These are phyloP conservation scores for Thunnus albacares DNA, from an alignment of 2,797 vertebrate genomes.

Conservation along the genomic window DNA sequence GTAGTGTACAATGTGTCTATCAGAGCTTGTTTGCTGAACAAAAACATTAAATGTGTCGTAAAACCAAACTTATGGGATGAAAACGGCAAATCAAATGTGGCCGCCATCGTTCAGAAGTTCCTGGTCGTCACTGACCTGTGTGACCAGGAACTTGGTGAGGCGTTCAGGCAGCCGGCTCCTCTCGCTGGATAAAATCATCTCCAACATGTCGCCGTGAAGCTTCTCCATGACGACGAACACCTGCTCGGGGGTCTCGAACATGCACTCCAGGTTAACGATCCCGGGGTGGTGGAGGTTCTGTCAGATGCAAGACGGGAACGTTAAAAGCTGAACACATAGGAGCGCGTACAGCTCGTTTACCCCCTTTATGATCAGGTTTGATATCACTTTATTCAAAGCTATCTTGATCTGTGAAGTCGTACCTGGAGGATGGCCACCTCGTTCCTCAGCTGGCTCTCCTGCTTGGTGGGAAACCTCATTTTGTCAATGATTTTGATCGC, in stretches of 20 bases:
- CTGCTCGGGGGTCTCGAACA: conserved; percentile 83
- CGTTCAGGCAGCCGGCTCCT: conserved; percentile 85
- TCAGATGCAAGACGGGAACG: background rate
- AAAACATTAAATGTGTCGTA: too few species aligned
- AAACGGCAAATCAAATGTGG: background rate
- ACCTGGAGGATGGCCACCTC: conserved; percentile 87
- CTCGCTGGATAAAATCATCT: conserved; percentile 87
- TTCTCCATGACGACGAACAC: conserved; percentile 89
- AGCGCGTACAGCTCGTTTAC: background rate
- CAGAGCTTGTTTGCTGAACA: too few species aligned
- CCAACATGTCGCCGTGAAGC: conserved; percentile 88
- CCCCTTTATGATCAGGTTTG: background rate
- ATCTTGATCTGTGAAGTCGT: too few species aligned
- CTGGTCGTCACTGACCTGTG: conserved; percentile 71
- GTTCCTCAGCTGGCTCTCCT: conserved; percentile 86
- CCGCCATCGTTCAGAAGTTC: background rate
- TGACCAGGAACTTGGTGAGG: conserved; percentile 85
- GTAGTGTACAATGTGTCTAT: too few species aligned
- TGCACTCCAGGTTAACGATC: conserved; percentile 83
- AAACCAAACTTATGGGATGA: too few species aligned
- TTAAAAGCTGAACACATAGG: too few species aligned
- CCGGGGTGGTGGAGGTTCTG: conserved; percentile 85
- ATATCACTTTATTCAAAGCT: background rate
- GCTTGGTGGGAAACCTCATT: conserved; percentile 83
- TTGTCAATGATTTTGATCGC: conserved; percentile 88